Conservation (phyloP, 2,888 invertebrate genomes). For the Hydrotaea diabolus region DNA sequence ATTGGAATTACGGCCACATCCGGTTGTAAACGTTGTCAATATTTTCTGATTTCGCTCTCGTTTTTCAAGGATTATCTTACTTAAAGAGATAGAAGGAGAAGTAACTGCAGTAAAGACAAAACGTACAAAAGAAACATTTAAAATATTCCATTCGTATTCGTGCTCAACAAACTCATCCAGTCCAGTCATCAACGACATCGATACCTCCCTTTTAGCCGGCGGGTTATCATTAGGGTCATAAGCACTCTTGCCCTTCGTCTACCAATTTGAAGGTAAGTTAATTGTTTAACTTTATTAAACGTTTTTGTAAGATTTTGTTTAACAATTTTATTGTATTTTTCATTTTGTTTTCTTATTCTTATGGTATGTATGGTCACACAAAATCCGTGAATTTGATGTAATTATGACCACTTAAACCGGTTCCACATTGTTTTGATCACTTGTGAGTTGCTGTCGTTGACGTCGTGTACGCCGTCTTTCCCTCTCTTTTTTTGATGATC, state of each 20-base stretch:
- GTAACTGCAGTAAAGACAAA: too few species aligned
- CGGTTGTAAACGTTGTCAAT: background rate
- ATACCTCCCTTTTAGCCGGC: background rate
- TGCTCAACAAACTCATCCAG: background rate
- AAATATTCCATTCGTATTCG: background rate
- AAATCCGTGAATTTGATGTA: conserved; percentile 30
- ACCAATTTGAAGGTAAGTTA: background rate
- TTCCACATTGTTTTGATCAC: conserved; percentile 14
- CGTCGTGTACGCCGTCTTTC: background rate
- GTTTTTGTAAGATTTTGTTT: too few species aligned
- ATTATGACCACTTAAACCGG: conserved; percentile 39
- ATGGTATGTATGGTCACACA: conserved; percentile 6
- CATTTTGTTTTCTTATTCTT: conserved; percentile 12
- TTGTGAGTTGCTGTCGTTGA: background rate
- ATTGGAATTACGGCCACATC: background rate
- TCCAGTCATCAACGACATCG: background rate
- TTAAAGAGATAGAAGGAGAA: background rate
- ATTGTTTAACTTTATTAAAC: background rate
- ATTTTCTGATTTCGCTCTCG: background rate
- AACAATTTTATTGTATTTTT: background rate
- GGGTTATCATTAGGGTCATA: background rate
- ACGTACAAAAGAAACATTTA: background rate
- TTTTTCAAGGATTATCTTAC: background rate
- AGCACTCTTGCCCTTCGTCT: background rate
- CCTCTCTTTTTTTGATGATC: background rate